Conservation (phyloP, 2,888 invertebrate genomes). For the Tipula lateralis region DNA sequence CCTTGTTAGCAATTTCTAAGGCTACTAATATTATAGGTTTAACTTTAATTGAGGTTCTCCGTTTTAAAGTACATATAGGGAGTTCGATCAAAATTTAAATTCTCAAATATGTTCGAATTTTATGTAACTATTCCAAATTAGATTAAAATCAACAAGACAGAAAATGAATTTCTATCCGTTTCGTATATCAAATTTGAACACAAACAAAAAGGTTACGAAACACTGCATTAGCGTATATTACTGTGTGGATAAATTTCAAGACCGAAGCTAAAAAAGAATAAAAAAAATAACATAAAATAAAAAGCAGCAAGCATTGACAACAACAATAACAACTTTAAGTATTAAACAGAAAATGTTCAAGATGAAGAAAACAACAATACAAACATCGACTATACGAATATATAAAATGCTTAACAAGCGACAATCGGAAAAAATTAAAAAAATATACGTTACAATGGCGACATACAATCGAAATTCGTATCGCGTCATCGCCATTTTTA, state of each 20-base stretch:
- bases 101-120: too few relatives aligned
- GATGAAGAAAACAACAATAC: slow-evolving; percentile 24
- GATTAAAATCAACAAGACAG: not conserved
- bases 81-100: too few relatives aligned
- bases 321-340: not conserved
- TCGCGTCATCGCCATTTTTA: slow-evolving; percentile 24
- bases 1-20: too few relatives aligned
- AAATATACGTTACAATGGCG: slow-evolving; percentile 3
- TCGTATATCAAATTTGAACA: not conserved
- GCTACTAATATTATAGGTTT: too few relatives aligned
- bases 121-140: too few relatives aligned
- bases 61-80: too few relatives aligned
- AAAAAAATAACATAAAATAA: not conserved
- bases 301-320: slow-evolving; percentile 11
- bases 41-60: too few relatives aligned
- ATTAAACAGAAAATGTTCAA: slow-evolving; percentile 6
- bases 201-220: not conserved
- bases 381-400: not conserved
- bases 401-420: not conserved
- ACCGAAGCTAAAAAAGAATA: not conserved
- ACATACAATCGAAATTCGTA: not conserved
- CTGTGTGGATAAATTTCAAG: not conserved
- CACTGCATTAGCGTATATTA: not conserved
- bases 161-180: not conserved
- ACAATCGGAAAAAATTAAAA: not conserved